Base-by-base conservation (phyloP, 1,140 invertebrate genomes). In the Leptopilina boulardi region DNA sequence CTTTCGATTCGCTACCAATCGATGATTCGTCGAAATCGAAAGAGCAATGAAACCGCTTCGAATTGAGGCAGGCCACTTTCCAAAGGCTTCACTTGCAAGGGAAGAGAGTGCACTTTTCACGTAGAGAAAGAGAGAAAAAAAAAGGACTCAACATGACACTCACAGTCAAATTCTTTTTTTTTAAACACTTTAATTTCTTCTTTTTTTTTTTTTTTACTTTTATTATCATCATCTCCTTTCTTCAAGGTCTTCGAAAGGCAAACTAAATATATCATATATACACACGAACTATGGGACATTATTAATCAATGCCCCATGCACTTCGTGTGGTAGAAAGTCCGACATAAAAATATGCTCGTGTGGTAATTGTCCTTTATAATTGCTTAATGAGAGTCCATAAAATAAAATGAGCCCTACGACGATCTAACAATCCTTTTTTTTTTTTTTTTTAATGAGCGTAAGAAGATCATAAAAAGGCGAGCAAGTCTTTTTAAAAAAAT, bases 1-100 rank as follows among this genome's bases (percentile, higher is more conserved):
- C 59, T 66, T 66, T 66, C 59, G 26, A 10, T 11, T n/a, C 41
- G 30, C 74, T 74, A 41, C 71, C 42, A 42, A 41, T 75, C 26
- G 26, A 23, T 70, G 38, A 44, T 82, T 77, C 80, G 75, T 56
- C 41, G 70, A 80, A 83, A 51, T n/a, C 30, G 70, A 47, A 78
- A 83, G 79, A 51, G 74, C 70, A 70, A 44, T 5, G n/a, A 38
- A 56, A 34, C 51, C 47, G 15, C 76, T 44, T 71, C 42, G 38
- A 66, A 56, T 75, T 41, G 56, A 72, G 19, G 5, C 41, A 75
- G 83, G 83, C 80, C 80, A 72, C 78, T 82, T 82, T 84, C 83
- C 83, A 84, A 82, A 82, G 72, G 47, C 51, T 15, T 47, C 34
- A 9, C 41, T 18, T 13, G 15, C 70, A 21, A 11, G 4, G 18